Evolutionary conservation across 2,797 vertebrate species (phyloP), one percentile per base, ranked within the genome.

Genomic region (Phrynocephalus vlangalii): DNA sequence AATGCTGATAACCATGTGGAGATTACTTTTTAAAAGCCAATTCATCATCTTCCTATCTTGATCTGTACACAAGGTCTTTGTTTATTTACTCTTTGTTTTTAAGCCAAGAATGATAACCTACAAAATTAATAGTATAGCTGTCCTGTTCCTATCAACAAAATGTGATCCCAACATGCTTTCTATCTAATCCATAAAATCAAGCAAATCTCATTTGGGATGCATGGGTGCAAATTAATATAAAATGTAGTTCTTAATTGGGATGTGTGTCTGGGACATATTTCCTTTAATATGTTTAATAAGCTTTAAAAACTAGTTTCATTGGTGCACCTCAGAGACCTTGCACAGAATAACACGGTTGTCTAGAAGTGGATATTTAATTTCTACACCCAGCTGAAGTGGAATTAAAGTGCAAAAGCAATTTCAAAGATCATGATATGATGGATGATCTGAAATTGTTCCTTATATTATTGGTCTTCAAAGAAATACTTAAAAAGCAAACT

Each of bases 341-440:
- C 80, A 87, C 84, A 91, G 92, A 93, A 94, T 95, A 96, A 92
- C 85, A 91, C 89, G 91, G 77, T 91, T 91, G 86, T 92, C 92
- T 93, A 91, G 91, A 91, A 96, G 91, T 86, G 94, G 88, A 85
- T 94, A 95, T 94, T 87, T 90, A 96, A 94, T 95, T 95, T 94
- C 89, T 95, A 79, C 79, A 77, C 93, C 91, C 89, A 94, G 87
- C 92, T 93, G 93, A 95, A 91, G 89, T 92, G 86, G 94, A 93
- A 95, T 93, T 95, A 92, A 95, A 94, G 2, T 71, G 91, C 90
- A 94, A 95, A 93, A 78, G 86, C 91, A 94, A 94, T 95, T 96
- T 95, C 90, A 90, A 94, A 94, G 88, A 84, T 82, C 75, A 91
- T 90, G 83, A 89, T 94, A 13, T 72, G 90, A 92, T 87, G 71